Base-by-base conservation (phyloP, 2,888 invertebrate species). In the Dendrolimus houi region DNA sequence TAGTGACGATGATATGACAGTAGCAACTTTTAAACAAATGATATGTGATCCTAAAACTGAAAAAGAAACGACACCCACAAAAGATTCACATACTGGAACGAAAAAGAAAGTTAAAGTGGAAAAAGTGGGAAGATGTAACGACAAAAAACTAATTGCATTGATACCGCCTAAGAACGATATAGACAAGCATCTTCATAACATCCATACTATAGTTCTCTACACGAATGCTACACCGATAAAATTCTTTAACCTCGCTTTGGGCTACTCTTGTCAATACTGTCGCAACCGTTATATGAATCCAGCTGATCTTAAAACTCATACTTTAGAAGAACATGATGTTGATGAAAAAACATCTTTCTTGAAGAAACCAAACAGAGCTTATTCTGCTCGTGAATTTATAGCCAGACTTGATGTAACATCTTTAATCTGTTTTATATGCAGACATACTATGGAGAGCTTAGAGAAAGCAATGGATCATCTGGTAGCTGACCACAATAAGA, bases 201-300 rank as follows among this genome's bases (percentile, higher is more conserved):
- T 77, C 12, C 69, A 66, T 59, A 69, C 71, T 55, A 66, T 83
- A 13, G 62, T 83, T 1, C 59, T 68, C 2, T 65, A 66, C 56
- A 69, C 83, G 0, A 84, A 83, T 54, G 83, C 83, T 0, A 83
- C 84, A 0, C 80, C 83, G 0, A 79, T 81, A 14, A 63, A 75
- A 54, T 64, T 68, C 6, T 69, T 68, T 9, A 71, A 47, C 9
- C 47, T 64, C 9, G 77, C 76, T 1, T 70, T 73, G 1, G 81
- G 80, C 0, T 83, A 76, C 54, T 69, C 69, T 0, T 83, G 82
- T 53, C 70, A 70, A 54, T 83, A 70, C 54, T 83, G 82, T 57
- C 59, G 60, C 1, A 53, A 67, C 1, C 73, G 76, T 41, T 77
- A 61, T 47, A 61, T 62, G 6, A 59, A 71, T 0, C 69, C 83